A percentile compares a stretch with the other conserved stretches of the same genome.
These are phyloP conservation scores for Laticauda colubrina DNA, from an alignment of 2,113 vertebrate genomes.

Conservation along the genomic window DNA sequence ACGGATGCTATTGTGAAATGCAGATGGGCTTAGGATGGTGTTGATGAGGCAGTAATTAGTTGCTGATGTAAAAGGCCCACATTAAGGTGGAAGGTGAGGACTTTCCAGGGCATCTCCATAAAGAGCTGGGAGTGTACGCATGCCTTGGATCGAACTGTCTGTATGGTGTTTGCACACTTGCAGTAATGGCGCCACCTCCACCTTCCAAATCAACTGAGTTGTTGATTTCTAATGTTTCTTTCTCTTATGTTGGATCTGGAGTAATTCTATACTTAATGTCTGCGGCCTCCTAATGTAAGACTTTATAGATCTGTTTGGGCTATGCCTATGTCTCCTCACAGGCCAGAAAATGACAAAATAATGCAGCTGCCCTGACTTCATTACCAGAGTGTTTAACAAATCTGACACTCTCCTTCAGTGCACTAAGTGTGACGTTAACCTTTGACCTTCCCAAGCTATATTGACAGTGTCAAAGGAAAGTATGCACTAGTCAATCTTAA, in stretches of 20 bases:
- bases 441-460: conserved; percentile 39
- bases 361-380: conserved; percentile 55
- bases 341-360: conserved; percentile 34
- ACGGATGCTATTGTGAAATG: not conserved
- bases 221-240: conserved; percentile 36
- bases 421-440: conserved; percentile 42
- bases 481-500: conserved; percentile 57
- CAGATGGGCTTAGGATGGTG: not conserved
- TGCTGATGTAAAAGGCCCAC: not conserved
- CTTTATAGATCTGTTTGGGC: conserved; percentile 74
- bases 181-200: conserved; percentile 61
- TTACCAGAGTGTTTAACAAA: conserved; percentile 48
- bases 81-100: not conserved
- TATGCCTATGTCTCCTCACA: conserved; percentile 38
- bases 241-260: conserved; percentile 30
- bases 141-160: conserved; percentile 59
- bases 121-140: not conserved
- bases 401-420: conserved; percentile 37
- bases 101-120: not conserved
- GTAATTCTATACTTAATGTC: conserved; percentile 64
- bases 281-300: conserved; percentile 69
- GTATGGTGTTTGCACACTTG: conserved; percentile 75
- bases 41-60: not conserved
- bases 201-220: not conserved
- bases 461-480: conserved; percentile 32